These are phyloP conservation scores for Drosophila neoperkinsi DNA, from an alignment of 2,888 invertebrate species.

Conservation along the genomic window DNA sequence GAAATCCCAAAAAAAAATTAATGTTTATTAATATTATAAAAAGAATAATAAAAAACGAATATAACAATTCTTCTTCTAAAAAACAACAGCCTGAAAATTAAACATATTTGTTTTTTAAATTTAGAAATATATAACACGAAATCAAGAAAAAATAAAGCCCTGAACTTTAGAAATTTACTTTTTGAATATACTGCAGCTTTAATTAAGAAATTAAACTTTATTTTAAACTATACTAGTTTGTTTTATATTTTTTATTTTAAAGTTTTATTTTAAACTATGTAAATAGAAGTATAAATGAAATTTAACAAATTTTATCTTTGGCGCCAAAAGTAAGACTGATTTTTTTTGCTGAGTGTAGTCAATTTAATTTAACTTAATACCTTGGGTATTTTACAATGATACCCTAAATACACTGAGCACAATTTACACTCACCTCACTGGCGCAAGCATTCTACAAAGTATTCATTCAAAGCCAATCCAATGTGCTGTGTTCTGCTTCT, in stretches of 20 bases:
- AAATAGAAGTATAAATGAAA: not conserved
- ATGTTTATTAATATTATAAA: not conserved
- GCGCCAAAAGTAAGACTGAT: not conserved
- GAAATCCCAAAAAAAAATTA: not conserved
- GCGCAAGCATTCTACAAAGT: slow-evolving; percentile 80
- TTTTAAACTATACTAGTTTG: no score
- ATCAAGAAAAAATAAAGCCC: not conserved
- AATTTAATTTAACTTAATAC: not conserved
- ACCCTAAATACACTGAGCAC: not conserved
- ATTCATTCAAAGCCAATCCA: slow-evolving; percentile 72
- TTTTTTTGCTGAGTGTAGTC: not conserved
- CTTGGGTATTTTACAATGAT: not conserved
- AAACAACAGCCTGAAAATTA: no score
- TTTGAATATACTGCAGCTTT: not conserved
- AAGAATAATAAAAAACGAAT: no score
- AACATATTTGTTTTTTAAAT: not conserved
- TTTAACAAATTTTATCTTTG: not conserved
- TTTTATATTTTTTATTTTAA: no score
- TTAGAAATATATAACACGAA: not conserved
- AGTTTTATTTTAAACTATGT: not conserved
- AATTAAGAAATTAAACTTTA: not conserved
- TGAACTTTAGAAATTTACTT: not conserved
- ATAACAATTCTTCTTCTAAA: no score
- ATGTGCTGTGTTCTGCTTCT: slow-evolving; percentile 36
- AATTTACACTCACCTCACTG: slow-evolving; percentile 76